Base-by-base conservation (phyloP, 1,140 invertebrate species). In the Nixonia krombeini region DNA sequence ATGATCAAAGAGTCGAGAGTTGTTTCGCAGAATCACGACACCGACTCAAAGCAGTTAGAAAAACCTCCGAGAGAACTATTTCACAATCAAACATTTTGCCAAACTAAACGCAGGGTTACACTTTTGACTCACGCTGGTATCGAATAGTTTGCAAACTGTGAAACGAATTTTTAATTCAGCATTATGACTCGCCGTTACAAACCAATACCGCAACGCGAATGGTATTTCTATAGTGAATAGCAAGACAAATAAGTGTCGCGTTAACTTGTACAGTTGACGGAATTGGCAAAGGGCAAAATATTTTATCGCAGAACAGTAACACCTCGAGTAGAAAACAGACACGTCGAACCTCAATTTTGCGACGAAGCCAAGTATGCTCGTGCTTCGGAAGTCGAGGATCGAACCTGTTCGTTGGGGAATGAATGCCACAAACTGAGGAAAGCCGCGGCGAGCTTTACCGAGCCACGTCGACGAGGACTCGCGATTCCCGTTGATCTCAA, bases 391-490 rank as follows among this genome's bases (percentile, higher is more conserved):
- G 33, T 35, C 33, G 33, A 35, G 33, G 33, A 35, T 7, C 33
- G 33, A 35, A 35, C 12, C 6, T 21, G 33, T 35, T 13, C 3
- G 3, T 31, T 31, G 8, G 12, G 47, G 25, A 50, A 58, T 9
- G 38, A 58, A 55, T 67, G 56, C 63, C 51, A 55, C 40, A 46
- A 59, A 67, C 46, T 56, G 33, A 67, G 44, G 33, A 15, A 28
- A 28, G 46, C 5, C 33, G 25, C 38, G 44, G 29, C 25, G 44
- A 42, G 12, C 12, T 35, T 16, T 40, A 7, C 2, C 31, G 46
- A 56, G 47, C 35, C 8, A 17, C 38, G 37, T 28, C 13, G 28
- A 23, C 12, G 41, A 46, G 41, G 21, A 17, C 38, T 40, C 46
- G 33, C 12, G n/a, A 13, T 35, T 12, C 33, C 33, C 2, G 13